Base-by-base conservation (phyloP, 2,113 vertebrate species). In the Sapayoa aenigma region DNA sequence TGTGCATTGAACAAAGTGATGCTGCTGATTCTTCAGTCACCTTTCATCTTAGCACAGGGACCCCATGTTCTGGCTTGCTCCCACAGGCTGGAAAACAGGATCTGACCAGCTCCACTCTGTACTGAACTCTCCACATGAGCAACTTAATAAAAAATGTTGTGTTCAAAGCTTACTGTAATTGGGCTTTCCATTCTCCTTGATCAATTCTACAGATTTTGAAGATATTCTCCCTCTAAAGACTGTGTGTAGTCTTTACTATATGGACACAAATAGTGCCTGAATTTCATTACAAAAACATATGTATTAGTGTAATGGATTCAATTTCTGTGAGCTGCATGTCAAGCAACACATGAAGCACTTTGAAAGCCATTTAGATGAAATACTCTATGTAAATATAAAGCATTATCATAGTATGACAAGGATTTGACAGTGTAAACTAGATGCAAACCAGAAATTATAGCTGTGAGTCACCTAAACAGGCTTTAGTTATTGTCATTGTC, bases 381-480 rank as follows among this genome's bases (percentile, higher is more conserved):
- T 65, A 39, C 35, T 53, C 58, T 44, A 39, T 37, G 66, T 80
- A 97, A 95, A 94, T 71, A 82, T 44, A 87, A 89, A 80, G 17
- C 68, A 84, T 83, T 71, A 74, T 74, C 19, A 1, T 52, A 49
- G 50, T 1, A 37, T 81, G 75, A 92, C 85, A 93, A 67, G 75
- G 50, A 56, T 80, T 86, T 89, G 72, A 81, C 4, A 3, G 28
- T 59, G 56, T 78, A 92, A 95, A 92, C 39, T 46, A 91, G 63
- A 90, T 88, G 71, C 50, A 94, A 93, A 94, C 21, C 72, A 94
- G 89, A 93, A 96, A 94, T 69, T 88, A 95, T 90, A 90, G 69
- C 60, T 39, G 35, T 86, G 85, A 96, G 90, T 95, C 93, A 96
- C 79, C 72, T 78, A 23, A 87, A 85, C 20, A 73, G 30, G 58